phyloP scores from a whole-genome alignment of 2,797 vertebrate genomes.

The Enteromius unitaeniatus region DNA sequence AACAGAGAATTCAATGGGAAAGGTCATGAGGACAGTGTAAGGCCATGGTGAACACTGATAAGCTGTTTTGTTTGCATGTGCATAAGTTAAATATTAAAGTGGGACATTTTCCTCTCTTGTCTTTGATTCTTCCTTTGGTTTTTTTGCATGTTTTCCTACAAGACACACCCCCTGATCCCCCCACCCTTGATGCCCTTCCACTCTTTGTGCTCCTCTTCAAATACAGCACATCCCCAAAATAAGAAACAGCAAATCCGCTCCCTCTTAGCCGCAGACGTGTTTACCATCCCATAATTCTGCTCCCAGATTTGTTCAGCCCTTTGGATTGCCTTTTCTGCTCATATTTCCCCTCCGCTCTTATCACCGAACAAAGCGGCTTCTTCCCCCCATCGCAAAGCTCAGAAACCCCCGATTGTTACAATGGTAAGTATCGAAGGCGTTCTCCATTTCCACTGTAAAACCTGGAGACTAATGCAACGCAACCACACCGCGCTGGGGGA shows the following conservation, averaged over 20 bases:
- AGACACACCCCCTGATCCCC: constrained; percentile 48
- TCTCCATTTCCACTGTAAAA: constrained; percentile 72
- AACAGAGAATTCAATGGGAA: background rate
- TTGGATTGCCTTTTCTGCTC: constrained; percentile 74
- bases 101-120: constrained; percentile 36
- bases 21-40: constrained; percentile 10
- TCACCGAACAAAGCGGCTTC: constrained; percentile 71
- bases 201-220: constrained; percentile 68
- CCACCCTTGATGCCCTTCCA: constrained; percentile 59
- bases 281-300: constrained; percentile 80
- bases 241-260: constrained; percentile 75
- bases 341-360: constrained; percentile 67
- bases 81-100: constrained; percentile 18
- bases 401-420: constrained; percentile 75
- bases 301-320: constrained; percentile 79
- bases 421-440: constrained; percentile 71
- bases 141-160: constrained; percentile 32
- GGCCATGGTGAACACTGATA: background rate
- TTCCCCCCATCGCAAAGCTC: constrained; percentile 66
- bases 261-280: constrained; percentile 75
- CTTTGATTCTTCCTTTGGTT: constrained; percentile 17
- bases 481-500: constrained; percentile 61
- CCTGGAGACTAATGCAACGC: constrained; percentile 68
- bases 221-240: constrained; percentile 67
- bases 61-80: background rate